phyloP scores from a whole-genome alignment of 2,113 vertebrate genomes.

The Gambusia holbrooki region DNA sequence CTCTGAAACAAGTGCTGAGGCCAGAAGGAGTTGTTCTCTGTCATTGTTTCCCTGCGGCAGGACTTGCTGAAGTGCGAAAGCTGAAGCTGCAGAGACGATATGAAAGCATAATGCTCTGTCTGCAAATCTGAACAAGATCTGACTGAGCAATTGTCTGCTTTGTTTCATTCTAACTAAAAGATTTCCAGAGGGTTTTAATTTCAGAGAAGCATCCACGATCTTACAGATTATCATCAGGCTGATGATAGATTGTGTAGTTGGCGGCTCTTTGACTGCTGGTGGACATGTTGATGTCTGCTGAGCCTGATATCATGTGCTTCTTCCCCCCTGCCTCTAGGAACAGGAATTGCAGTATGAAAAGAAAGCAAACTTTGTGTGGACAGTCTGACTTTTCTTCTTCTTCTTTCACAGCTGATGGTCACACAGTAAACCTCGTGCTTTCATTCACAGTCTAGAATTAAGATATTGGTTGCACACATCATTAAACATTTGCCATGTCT shows the following conservation, averaged over 20 bases:
- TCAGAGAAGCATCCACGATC: constrained; percentile 28
- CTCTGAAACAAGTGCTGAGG: constrained; percentile 46
- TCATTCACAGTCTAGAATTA: constrained; percentile 18
- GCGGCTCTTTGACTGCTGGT: constrained; percentile 13
- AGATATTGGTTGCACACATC: background rate
- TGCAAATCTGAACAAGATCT: constrained; percentile 18
- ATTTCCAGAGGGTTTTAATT: background rate
- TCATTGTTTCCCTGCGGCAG: constrained; percentile 28
- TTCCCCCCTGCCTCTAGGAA: constrained; percentile 34
- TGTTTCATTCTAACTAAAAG: constrained; percentile 19
- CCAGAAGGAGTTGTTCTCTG: constrained; percentile 33
- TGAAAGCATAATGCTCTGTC: constrained; percentile 7
- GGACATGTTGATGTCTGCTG: constrained; percentile 34
- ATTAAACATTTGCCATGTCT: background rate
- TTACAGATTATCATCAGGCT: constrained; percentile 32
- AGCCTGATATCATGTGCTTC: constrained; percentile 57
- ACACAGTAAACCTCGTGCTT: constrained; percentile 61
- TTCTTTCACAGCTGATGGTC: constrained; percentile 37
- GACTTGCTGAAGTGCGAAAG: constrained; percentile 40
- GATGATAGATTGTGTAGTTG: constrained; percentile 27
- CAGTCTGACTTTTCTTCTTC: constrained; percentile 14
- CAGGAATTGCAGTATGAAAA: constrained; percentile 36
- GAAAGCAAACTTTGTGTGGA: constrained; percentile 54
- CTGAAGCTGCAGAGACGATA: constrained; percentile 34
- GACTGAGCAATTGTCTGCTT: constrained; percentile 20